Evolutionary conservation across 2,888 invertebrate genomes (phyloP), one percentile per base, ranked within the genome.

Genomic region (Nomada goodeniana): DNA sequence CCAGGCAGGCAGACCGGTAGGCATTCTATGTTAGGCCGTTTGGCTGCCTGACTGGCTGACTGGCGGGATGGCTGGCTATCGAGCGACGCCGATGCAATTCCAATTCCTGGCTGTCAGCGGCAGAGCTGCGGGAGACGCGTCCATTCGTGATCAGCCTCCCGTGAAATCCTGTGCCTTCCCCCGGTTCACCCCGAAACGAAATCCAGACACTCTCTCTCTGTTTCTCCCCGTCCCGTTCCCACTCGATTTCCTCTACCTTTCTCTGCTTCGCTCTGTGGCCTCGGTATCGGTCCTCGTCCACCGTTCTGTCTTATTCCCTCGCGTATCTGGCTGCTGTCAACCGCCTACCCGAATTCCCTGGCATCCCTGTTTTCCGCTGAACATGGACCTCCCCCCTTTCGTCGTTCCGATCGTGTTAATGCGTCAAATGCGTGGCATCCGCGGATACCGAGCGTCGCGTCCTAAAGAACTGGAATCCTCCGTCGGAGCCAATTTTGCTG

Each of bases 51-150:
- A 88, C 88, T 87, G 88, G 83, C 85, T 88, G 89, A 88, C 88
- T 91, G 89, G 91, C 88, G 87, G 91, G 90, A 88, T 92, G 92
- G 91, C 89, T 92, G 92, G 92, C 93, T 93, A 93, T 93, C 93
- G 93, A 93, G 93, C 93, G 93, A 92, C 91, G 93, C 93, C 93
- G 93, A 93, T 93, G 93, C 93, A 93, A 93, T 93, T 93, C 93
- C 93, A 93, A 93, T 93, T 93, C 93, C 93, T 93, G 92, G 93
- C 93, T 93, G 93, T 93, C 93, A 93, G 93, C 93, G 92, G 92
- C 93, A 93, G 93, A 92, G 91, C 93, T 92, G 92, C 92, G 93
- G 92, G 93, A 93, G 92, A 92, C 93, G 92, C 93, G 93, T 93
- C 93, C 92, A 93, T 93, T 93, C 93, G 93, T 91, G 92, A 92